phyloP scores from a whole-genome alignment of 1,140 invertebrate species.

The Adelges cooleyi region DNA sequence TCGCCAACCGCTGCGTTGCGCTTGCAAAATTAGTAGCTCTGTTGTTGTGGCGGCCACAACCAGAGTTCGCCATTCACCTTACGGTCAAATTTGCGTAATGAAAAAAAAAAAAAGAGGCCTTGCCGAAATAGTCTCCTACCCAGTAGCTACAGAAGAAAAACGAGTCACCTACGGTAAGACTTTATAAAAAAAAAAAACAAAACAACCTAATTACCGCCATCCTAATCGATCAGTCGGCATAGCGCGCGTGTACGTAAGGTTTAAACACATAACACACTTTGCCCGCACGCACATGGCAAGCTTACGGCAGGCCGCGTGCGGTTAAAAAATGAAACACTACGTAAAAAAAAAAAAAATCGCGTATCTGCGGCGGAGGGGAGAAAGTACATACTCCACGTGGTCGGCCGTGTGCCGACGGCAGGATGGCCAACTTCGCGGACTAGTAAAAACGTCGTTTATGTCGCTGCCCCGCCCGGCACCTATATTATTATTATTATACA shows the following conservation, averaged over 20 bases:
- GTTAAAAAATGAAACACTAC: background rate
- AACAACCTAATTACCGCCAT: background rate
- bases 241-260: background rate
- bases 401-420: conserved; percentile 19
- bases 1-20: background rate
- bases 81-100: too few species aligned
- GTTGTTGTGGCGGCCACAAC: background rate
- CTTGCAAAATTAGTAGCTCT: conserved; percentile 1
- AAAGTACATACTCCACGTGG: conserved; percentile 17
- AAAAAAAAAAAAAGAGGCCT: too few species aligned
- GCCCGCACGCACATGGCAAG: background rate
- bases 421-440: conserved; percentile 9
- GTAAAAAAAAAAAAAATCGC: background rate
- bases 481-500: too few species aligned
- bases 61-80: conserved; percentile 4
- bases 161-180: background rate
- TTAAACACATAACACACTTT: background rate
- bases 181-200: background rate
- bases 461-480: too few species aligned
- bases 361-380: background rate
- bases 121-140: too few species aligned
- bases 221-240: conserved; percentile 8
- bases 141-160: too few species aligned
- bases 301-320: background rate
- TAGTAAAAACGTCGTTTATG: background rate